Evolutionary conservation across 2,113 vertebrate species (phyloP).

Genomic region (Pelecanus crispus): DNA sequence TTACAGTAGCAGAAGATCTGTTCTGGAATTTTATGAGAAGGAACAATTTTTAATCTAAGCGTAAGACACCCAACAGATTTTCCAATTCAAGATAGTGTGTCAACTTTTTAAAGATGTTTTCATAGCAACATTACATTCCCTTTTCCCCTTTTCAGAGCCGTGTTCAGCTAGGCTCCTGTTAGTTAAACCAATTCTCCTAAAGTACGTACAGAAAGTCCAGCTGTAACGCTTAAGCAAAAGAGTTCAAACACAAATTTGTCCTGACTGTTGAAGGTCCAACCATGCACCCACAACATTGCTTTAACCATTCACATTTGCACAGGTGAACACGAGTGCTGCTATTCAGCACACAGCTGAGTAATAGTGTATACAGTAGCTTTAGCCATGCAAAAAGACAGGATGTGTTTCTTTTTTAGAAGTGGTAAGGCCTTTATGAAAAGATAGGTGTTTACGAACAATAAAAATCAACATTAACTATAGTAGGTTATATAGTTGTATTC

Average conservation of each 20-base stretch:
- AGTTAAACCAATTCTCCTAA: neutral
- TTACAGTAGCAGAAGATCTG: neutral
- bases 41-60: neutral
- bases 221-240: neutral
- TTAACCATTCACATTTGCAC: neutral
- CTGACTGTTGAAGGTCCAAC: neutral
- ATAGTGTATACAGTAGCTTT: neutral
- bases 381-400: neutral
- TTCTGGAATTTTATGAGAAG: neutral
- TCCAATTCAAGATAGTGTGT: neutral
- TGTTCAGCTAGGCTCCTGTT: neutral
- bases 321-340: neutral
- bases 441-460: neutral
- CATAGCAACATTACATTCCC: neutral
- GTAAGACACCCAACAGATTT: neutral
- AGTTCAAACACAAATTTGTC: neutral
- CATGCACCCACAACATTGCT: neutral
- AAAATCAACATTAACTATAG: neutral
- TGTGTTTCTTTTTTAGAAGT: neutral
- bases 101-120: neutral
- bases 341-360: neutral
- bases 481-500: neutral
- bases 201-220: neutral
- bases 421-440: neutral
- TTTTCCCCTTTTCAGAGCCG: neutral